Percentiles rank a stretch among this genome's conserved stretches.
Evolutionary conservation across 2,797 vertebrate species (phyloP).

Genomic region (Pipistrellus pipistrellus): DNA sequence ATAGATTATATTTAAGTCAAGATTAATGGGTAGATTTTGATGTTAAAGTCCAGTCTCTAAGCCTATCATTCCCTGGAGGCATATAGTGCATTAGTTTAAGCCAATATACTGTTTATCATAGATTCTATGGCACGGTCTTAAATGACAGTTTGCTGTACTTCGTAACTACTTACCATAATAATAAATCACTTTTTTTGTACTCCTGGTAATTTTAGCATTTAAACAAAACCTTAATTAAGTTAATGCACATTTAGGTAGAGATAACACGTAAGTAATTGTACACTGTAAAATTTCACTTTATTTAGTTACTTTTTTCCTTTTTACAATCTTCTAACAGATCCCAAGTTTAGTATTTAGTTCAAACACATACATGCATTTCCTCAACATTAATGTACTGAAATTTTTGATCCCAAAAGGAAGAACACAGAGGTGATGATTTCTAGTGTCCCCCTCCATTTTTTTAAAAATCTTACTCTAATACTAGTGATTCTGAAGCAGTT

Average conservation of each 20-base stretch:
- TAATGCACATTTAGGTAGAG: slow-evolving; percentile 95
- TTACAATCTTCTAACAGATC: slow-evolving; percentile 80
- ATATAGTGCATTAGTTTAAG: slow-evolving; percentile 95
- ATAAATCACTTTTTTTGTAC: slow-evolving; percentile 96
- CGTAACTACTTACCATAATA: slow-evolving; percentile 90
- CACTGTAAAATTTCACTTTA: slow-evolving; percentile 89
- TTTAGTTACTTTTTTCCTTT: slow-evolving; percentile 74
- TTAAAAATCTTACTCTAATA: slow-evolving; percentile 46
- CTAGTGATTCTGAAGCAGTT: slow-evolving; percentile 62
- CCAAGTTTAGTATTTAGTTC: slow-evolving; percentile 78
- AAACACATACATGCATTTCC: slow-evolving; percentile 68
- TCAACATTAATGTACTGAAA: slow-evolving; percentile 70
- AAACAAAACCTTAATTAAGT: slow-evolving; percentile 96
- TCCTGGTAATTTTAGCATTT: slow-evolving; percentile 96
- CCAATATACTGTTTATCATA: slow-evolving; percentile 91
- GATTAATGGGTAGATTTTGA: slow-evolving; percentile 95
- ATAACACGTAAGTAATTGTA: slow-evolving; percentile 93
- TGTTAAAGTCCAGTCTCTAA: slow-evolving; percentile 90
- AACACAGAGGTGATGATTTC: slow-evolving; percentile 33
- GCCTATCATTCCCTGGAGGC: slow-evolving; percentile 90
- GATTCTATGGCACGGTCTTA: slow-evolving; percentile 90
- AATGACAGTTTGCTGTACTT: slow-evolving; percentile 91
- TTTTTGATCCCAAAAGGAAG: slow-evolving; percentile 66
- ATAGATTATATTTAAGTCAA: slow-evolving; percentile 94
- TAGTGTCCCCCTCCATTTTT: slow-evolving; percentile 29